Conservation (phyloP, 2,797 vertebrate genomes). For the Alosa sapidissima region DNA sequence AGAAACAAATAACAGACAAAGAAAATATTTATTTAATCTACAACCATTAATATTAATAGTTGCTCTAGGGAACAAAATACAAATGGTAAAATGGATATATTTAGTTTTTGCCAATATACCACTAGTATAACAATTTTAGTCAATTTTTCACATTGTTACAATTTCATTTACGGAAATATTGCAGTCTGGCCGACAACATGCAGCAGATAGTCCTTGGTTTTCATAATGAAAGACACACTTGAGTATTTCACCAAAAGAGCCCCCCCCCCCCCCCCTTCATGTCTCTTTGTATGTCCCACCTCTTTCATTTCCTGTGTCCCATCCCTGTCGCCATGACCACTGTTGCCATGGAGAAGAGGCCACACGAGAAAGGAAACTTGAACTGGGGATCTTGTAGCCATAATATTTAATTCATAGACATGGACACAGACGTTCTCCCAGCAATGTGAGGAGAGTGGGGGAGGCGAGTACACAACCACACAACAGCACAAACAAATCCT, state of each 20-base stretch:
- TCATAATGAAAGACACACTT: not conserved
- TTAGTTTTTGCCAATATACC: too few relatives aligned
- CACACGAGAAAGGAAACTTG: slow-evolving; percentile 71
- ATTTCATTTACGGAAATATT: not conserved
- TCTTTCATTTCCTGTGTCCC: slow-evolving; percentile 64
- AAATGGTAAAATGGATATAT: not conserved
- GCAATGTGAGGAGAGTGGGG: not conserved
- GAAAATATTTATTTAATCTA: not conserved
- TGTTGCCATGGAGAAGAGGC: slow-evolving; percentile 69
- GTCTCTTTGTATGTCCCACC: slow-evolving; percentile 52
- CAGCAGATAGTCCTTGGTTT: not conserved
- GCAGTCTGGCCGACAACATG: not conserved
- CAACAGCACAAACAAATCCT: not conserved
- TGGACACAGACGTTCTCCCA: slow-evolving; percentile 40
- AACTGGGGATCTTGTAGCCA: slow-evolving; percentile 67
- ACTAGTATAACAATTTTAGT: not conserved
- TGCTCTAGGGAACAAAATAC: not conserved
- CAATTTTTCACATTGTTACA: not conserved
- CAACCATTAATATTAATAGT: not conserved
- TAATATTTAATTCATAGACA: slow-evolving; percentile 79
- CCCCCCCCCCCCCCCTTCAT: not conserved
- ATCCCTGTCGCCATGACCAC: slow-evolving; percentile 72
- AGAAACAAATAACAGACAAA: not conserved
- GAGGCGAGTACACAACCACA: not conserved
- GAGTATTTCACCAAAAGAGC: not conserved